Conservation (phyloP, 2,888 invertebrate species). For the Apamea epomidion region DNA sequence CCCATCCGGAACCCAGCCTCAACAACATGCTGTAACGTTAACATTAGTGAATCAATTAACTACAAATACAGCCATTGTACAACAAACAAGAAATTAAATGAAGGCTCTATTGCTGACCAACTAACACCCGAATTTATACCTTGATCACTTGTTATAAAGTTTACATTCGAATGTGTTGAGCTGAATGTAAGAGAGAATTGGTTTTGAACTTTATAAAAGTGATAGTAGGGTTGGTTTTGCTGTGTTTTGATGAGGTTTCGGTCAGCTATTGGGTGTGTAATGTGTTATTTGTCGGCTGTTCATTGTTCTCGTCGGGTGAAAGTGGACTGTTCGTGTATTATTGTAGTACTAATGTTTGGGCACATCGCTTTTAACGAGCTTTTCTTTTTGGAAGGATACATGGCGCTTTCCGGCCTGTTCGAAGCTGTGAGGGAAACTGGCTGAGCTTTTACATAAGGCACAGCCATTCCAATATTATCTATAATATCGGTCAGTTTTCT, state of each 20-base stretch:
- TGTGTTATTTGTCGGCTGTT: constrained; percentile 66
- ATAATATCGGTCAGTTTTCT: not conserved
- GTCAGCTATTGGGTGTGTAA: constrained; percentile 64
- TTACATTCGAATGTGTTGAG: constrained; percentile 41
- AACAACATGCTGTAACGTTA: constrained; percentile 50
- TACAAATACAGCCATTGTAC: constrained; percentile 62
- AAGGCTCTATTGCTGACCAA: constrained; percentile 43
- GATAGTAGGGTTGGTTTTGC: constrained; percentile 68
- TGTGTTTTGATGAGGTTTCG: constrained; percentile 65
- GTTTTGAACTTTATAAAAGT: constrained; percentile 56
- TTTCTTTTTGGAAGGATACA: constrained; percentile 36
- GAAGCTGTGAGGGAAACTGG: not conserved
- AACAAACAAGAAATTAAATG: constrained; percentile 64
- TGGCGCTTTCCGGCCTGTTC: not conserved
- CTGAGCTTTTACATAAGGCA: not conserved
- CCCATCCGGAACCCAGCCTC: constrained; percentile 51
- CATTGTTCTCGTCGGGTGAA: constrained; percentile 52
- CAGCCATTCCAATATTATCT: not conserved
- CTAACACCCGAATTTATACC: constrained; percentile 64
- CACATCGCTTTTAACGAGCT: constrained; percentile 46
- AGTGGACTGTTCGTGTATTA: constrained; percentile 52
- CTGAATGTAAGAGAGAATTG: constrained; percentile 7
- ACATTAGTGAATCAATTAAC: constrained; percentile 67
- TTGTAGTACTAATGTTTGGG: constrained; percentile 57
- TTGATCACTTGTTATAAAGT: constrained; percentile 53